Evolutionary conservation across 2,888 invertebrate genomes (phyloP).

Genomic region (Platycheirus rosarum): DNA sequence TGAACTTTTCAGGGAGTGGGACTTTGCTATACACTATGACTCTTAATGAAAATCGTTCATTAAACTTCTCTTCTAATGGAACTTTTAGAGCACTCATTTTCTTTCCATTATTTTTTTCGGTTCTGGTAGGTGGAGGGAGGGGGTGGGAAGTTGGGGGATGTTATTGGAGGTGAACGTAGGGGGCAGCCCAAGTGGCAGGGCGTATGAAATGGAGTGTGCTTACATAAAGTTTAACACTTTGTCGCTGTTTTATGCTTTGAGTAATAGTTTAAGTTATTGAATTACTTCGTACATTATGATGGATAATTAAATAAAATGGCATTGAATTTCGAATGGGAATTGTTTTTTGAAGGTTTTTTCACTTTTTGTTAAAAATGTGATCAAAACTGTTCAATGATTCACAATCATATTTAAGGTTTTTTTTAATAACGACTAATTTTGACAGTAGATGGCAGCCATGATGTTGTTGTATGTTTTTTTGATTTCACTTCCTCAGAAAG

Average conservation of each 20-base stretch:
- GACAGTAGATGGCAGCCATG: too few relatives aligned
- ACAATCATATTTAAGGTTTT: too few relatives aligned
- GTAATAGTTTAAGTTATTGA: slow-evolving; percentile 43
- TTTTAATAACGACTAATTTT: too few relatives aligned
- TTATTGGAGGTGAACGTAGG: slow-evolving; percentile 27
- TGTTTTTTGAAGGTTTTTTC: too few relatives aligned
- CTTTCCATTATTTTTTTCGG: slow-evolving; percentile 46
- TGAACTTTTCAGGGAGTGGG: too few relatives aligned
- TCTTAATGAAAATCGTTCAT: slow-evolving; percentile 73
- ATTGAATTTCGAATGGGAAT: slow-evolving; percentile 14
- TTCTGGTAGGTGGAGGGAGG: neutral
- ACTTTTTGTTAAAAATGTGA: too few relatives aligned
- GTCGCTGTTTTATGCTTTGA: slow-evolving; percentile 47
- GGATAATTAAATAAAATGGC: slow-evolving; percentile 38
- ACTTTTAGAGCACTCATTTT: slow-evolving; percentile 70
- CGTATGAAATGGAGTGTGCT: slow-evolving; percentile 47
- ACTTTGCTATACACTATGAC: too few relatives aligned
- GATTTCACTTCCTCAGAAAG: too few relatives aligned
- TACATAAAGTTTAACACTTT: slow-evolving; percentile 66
- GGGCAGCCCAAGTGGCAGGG: neutral
- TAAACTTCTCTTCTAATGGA: slow-evolving; percentile 72
- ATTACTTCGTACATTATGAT: slow-evolving; percentile 32
- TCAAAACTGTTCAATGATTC: too few relatives aligned
- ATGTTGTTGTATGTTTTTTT: too few relatives aligned
- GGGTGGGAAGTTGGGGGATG: slow-evolving; percentile 45